A percentile compares a stretch with the other conserved stretches of the same genome.
Evolutionary conservation across 1,140 invertebrate species (phyloP).

Genomic region (Lordiphosa collinella): DNA sequence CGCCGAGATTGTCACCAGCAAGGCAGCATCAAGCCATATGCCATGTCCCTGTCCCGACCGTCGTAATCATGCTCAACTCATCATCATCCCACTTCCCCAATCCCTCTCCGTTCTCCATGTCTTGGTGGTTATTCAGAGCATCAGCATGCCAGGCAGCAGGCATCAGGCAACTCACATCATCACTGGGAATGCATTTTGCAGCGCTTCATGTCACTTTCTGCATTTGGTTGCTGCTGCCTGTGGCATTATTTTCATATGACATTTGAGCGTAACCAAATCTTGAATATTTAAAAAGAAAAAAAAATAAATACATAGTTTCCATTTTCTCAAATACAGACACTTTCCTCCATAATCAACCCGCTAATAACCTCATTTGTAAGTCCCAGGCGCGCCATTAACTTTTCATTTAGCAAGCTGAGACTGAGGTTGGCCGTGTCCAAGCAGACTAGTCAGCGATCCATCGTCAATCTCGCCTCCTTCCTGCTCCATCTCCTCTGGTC

Average conservation of each 20-base stretch:
- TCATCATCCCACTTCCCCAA: constrained; percentile 20
- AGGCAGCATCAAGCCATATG: constrained; percentile 10
- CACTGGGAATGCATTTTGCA: constrained; percentile 62
- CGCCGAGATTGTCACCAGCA: constrained; percentile 47
- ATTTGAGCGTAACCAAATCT: too few relatives aligned
- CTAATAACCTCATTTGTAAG: constrained; percentile 73
- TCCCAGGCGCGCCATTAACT: constrained; percentile 56
- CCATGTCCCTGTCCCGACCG: not conserved
- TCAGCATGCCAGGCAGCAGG: constrained; percentile 10
- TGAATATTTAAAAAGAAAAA: too few relatives aligned
- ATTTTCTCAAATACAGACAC: constrained; percentile 10
- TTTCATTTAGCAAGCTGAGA: constrained; percentile 59
- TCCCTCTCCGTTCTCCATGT: not conserved
- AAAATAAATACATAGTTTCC: too few relatives aligned
- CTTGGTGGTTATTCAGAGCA: constrained; percentile 25
- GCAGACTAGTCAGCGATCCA: constrained; percentile 45
- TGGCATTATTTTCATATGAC: too few relatives aligned
- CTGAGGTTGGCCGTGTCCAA: constrained; percentile 40
- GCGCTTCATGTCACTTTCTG: constrained; percentile 40
- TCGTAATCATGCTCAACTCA: constrained; percentile 42
- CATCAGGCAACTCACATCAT: constrained; percentile 61
- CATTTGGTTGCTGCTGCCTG: constrained; percentile 7
- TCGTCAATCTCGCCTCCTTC: constrained; percentile 24
- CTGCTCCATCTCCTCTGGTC: not conserved
- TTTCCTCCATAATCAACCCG: constrained; percentile 60